Conservation (phyloP, 2,113 vertebrate species). For the Neogale vison region DNA sequence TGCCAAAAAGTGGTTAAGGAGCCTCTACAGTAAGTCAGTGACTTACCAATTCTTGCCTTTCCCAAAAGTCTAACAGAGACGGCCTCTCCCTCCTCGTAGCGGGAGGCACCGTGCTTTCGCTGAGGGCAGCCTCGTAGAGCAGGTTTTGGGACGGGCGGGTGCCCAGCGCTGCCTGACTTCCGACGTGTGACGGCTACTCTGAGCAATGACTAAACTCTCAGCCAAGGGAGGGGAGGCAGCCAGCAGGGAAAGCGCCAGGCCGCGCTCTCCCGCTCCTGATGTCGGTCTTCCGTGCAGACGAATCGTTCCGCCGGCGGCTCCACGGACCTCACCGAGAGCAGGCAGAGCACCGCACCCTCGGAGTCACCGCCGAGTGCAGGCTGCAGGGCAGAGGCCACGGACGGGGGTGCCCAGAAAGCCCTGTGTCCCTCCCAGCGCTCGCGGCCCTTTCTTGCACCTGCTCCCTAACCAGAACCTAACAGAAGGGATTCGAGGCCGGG, state of each 20-base stretch:
- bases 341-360: neutral
- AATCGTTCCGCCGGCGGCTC: neutral
- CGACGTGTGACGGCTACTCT: neutral
- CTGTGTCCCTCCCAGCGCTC: no score
- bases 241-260: neutral
- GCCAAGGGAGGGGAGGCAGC: neutral
- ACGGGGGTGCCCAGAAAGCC: neutral
- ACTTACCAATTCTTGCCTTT: neutral
- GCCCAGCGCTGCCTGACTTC: neutral
- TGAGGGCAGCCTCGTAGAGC: neutral
- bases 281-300: neutral
- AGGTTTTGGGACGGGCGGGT: neutral
- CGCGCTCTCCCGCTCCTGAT: neutral
- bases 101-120: neutral
- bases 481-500: no score
- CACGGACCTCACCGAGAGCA: neutral
- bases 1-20: neutral
- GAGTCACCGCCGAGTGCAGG: neutral
- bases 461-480: no score
- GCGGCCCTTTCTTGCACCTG: no score
- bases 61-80: neutral
- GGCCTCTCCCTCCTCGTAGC: neutral
- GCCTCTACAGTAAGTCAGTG: neutral
- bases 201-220: neutral
- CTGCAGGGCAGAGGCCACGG: neutral